These are phyloP conservation scores for Scolanthus callimorphus DNA, from an alignment of 92 coral and sea anemone genomes.

Conservation along the genomic window DNA sequence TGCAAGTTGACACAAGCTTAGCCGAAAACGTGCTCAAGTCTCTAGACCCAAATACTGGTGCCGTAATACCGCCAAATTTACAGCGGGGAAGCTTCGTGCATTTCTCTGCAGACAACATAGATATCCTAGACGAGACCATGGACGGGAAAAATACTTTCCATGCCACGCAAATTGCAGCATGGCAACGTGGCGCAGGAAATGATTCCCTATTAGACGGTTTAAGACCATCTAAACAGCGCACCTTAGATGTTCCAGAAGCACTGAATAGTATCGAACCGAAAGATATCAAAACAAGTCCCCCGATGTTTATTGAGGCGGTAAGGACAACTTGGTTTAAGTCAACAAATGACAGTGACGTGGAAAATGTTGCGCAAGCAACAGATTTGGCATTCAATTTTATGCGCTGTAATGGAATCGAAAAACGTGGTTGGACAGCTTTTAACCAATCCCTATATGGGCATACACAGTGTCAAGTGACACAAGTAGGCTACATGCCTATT, in stretches of 20 bases:
- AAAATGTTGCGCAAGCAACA: constrained; percentile 32
- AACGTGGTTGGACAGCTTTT: constrained; percentile 46
- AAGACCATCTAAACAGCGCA: constrained; percentile 22
- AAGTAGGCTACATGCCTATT: constrained; percentile 59
- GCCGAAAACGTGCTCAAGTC: constrained; percentile 28
- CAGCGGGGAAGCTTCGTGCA: constrained; percentile 10
- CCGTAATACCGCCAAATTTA: constrained; percentile 42
- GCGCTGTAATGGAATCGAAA: constrained; percentile 11
- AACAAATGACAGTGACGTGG: constrained; percentile 13
- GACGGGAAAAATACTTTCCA: constrained; percentile 59
- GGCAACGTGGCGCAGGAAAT: constrained; percentile 44
- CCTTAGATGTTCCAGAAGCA: constrained; percentile 30
- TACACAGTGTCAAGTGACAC: constrained; percentile 22
- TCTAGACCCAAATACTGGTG: constrained; percentile 18
- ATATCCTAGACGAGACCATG: constrained; percentile 27
- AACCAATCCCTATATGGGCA: constrained; percentile 33
- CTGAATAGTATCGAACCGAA: constrained; percentile 36
- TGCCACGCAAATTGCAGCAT: constrained; percentile 51
- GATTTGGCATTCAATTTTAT: constrained; percentile 50
- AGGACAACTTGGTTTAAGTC: constrained; percentile 33
- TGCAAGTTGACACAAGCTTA: constrained; percentile 41
- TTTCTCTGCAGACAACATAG: constrained; percentile 57
- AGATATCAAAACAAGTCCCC: constrained; percentile 10
- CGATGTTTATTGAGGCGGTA: constrained; percentile 35
- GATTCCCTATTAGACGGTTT: constrained; percentile 8